These are phyloP conservation scores for Pantala flavescens DNA, from an alignment of 1,140 invertebrate species.

Conservation along the genomic window DNA sequence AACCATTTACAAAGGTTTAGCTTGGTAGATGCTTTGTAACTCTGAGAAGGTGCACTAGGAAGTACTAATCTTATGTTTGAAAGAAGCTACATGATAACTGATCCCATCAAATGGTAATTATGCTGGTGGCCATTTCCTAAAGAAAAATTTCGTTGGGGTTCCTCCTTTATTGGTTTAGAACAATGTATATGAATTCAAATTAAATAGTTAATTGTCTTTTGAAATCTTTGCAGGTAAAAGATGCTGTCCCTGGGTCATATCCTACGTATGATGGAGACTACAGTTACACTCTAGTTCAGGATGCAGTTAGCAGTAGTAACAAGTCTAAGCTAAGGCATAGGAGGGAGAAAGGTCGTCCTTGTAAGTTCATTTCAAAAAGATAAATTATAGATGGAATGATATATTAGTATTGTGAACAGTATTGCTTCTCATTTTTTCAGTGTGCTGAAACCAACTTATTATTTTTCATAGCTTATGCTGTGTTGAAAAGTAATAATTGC, in stretches of 20 bases:
- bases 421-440: no score
- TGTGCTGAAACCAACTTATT: no score
- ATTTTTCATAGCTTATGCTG: no score
- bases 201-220: no score
- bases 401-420: not conserved
- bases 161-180: no score
- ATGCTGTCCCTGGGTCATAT: conserved; percentile 49
- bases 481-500: no score
- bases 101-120: no score
- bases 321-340: conserved; percentile 47
- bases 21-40: not conserved
- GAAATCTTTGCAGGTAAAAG: conserved; percentile 36
- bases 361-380: conserved; percentile 33
- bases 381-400: no score
- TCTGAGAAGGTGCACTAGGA: not conserved
- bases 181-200: no score
- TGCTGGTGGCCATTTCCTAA: no score
- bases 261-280: conserved; percentile 46
- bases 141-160: no score
- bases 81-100: no score
- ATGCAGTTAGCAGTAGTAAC: conserved; percentile 45
- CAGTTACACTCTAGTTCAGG: conserved; percentile 48
- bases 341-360: conserved; percentile 51
- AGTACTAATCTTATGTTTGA: not conserved
- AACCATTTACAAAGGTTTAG: not conserved